A percentile compares a stretch with the other conserved stretches of the same genome.
Evolutionary conservation across 2,113 vertebrate species (phyloP).

Genomic region (Synchiropus splendidus): DNA sequence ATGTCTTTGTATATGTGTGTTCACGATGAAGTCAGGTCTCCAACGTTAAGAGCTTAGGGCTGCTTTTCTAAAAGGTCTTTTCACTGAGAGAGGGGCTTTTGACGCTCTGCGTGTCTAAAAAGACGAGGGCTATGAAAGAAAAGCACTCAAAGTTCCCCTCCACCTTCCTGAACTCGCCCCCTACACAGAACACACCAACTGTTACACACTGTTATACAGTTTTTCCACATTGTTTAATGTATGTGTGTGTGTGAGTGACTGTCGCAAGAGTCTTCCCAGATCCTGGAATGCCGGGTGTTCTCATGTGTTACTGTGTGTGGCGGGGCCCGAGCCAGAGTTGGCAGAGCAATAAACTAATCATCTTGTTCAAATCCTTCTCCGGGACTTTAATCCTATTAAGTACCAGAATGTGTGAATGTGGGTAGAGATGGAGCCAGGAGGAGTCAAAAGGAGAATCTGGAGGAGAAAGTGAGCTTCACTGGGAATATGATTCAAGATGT

Average conservation of each 20-base stretch:
- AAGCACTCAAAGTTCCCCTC: slow-evolving; percentile 66
- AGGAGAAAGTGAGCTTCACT: not conserved
- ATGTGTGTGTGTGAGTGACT: slow-evolving; percentile 7
- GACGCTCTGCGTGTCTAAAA: slow-evolving; percentile 62
- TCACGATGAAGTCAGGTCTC: slow-evolving; percentile 53
- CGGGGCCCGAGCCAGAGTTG: slow-evolving; percentile 32
- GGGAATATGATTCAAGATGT: slow-evolving; percentile 3
- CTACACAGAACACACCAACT: slow-evolving; percentile 43
- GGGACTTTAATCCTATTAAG: slow-evolving; percentile 91
- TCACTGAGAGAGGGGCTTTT: slow-evolving; percentile 67
- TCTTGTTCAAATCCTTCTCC: slow-evolving; percentile 89
- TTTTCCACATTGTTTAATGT: slow-evolving; percentile 40
- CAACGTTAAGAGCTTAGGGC: slow-evolving; percentile 58
- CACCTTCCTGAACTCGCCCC: slow-evolving; percentile 52
- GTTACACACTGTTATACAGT: slow-evolving; percentile 42
- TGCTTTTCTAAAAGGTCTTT: slow-evolving; percentile 60
- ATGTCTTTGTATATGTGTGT: slow-evolving; percentile 16
- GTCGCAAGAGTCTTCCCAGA: slow-evolving; percentile 43
- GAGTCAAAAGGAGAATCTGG: slow-evolving; percentile 24
- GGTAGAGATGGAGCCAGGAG: slow-evolving; percentile 60
- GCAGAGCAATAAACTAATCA: slow-evolving; percentile 89
- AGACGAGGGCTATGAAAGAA: slow-evolving; percentile 67
- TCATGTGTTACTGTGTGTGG: slow-evolving; percentile 17
- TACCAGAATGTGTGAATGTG: slow-evolving; percentile 85
- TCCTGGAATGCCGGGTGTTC: slow-evolving; percentile 23